phyloP scores from a whole-genome alignment of 2,113 vertebrate species.

The Hippocampus comes region DNA sequence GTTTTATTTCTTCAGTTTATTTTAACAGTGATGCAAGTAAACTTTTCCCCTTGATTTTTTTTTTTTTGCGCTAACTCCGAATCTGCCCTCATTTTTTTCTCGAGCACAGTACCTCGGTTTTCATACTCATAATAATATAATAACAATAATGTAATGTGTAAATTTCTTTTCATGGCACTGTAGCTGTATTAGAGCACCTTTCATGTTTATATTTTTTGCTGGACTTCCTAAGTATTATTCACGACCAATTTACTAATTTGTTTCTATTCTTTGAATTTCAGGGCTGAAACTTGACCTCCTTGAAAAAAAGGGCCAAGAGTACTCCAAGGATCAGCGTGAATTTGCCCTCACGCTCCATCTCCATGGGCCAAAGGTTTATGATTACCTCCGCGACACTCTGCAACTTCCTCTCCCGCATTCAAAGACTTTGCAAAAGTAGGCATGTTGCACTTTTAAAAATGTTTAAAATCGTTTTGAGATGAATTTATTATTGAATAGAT shows the following conservation, averaged over 20 bases:
- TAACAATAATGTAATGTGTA: too few species aligned
- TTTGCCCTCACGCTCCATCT: not conserved
- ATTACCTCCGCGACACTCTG: not conserved
- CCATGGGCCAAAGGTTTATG: not conserved
- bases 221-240: not conserved
- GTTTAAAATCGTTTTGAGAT: not conserved
- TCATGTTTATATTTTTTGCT: not conserved
- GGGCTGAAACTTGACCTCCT: not conserved
- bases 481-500: not conserved
- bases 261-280: not conserved
- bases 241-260: not conserved
- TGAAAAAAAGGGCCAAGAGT: not conserved
- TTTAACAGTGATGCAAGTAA: too few species aligned
- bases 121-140: too few species aligned
- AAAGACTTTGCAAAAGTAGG: constrained; percentile 6
- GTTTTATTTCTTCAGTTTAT: too few species aligned
- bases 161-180: too few species aligned
- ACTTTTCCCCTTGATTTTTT: too few species aligned
- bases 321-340: not conserved
- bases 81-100: too few species aligned
- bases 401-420: not conserved
- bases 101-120: too few species aligned
- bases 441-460: not conserved
- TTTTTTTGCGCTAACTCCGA: too few species aligned
- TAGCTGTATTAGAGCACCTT: too few species aligned